Conservation (phyloP, 2,113 vertebrate species). For the Triplophysa dalaica region DNA sequence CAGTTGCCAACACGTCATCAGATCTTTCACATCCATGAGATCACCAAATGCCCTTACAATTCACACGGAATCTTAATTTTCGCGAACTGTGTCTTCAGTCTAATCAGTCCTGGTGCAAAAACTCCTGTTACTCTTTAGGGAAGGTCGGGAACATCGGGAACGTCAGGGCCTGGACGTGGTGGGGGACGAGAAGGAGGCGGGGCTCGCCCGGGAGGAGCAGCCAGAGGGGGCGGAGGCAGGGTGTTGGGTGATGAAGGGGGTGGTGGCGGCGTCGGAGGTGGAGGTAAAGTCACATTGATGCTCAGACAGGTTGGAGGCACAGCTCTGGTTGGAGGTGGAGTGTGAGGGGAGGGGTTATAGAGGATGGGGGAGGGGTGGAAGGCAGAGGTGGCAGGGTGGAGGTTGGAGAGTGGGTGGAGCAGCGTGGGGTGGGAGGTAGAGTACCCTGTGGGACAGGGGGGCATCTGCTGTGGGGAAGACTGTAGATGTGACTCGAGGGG, state of each 20-base stretch:
- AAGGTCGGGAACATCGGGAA: conserved; percentile 45
- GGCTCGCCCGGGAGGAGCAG: conserved; percentile 77
- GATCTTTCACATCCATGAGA: too few species aligned
- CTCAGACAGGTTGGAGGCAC: conserved; percentile 60
- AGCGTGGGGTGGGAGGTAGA: conserved; percentile 56
- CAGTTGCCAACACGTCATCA: too few species aligned
- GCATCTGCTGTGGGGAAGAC: conserved; percentile 64
- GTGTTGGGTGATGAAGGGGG: conserved; percentile 61
- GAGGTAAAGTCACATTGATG: conserved; percentile 19
- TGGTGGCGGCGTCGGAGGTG: background rate
- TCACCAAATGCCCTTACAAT: too few species aligned
- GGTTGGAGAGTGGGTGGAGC: conserved; percentile 64
- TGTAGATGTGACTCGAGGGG: conserved; percentile 74
- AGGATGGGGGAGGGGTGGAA: conserved; percentile 73
- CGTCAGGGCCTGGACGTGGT: conserved; percentile 78
- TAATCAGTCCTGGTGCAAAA: conserved; percentile 25
- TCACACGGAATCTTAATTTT: background rate
- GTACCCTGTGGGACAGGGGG: conserved; percentile 59
- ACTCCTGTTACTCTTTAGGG: background rate
- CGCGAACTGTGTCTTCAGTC: too few species aligned
- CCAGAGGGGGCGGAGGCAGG: conserved; percentile 74
- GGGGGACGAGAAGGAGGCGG: conserved; percentile 87
- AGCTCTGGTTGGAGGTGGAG: conserved; percentile 67
- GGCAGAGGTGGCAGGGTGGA: conserved; percentile 72
- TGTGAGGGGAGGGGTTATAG: conserved; percentile 70